Evolutionary conservation across 1,140 invertebrate species (phyloP).

Genomic region (Drosophila santomea): DNA sequence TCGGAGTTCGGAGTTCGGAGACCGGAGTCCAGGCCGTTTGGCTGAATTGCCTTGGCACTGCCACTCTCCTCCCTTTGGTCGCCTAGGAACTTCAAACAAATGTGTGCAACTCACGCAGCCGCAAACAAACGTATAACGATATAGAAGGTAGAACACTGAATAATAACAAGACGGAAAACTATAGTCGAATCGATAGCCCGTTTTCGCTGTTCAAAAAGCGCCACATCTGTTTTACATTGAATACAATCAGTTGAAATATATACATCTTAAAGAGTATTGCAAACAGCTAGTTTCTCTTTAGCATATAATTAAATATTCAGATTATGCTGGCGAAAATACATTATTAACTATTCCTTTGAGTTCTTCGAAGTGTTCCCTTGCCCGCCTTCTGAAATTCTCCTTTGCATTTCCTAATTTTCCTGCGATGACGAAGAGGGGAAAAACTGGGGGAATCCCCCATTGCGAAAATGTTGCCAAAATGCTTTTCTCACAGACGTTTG

Average conservation of each 20-base stretch:
- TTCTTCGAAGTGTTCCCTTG: conserved; percentile 1
- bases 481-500: conserved; percentile 19
- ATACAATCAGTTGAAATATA: too few relatives aligned
- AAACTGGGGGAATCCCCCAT: not conserved
- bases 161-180: too few relatives aligned
- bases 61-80: conserved; percentile 25
- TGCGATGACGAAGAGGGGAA: not conserved
- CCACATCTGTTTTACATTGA: too few relatives aligned
- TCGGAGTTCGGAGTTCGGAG: conserved; percentile 1
- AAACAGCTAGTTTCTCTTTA: too few relatives aligned
- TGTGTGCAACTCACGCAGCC: conserved; percentile 65
- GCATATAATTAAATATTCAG: not conserved
- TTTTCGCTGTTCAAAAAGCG: too few relatives aligned
- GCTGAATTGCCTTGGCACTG: conserved; percentile 68
- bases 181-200: too few relatives aligned
- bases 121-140: conserved; percentile 14
- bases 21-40: conserved; percentile 30
- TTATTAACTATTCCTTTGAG: conserved; percentile 27
- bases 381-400: not conserved
- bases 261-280: too few relatives aligned
- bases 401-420: conserved; percentile 21
- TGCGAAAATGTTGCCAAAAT: conserved; percentile 26
- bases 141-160: conserved; percentile 1
- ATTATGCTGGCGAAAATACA: conserved; percentile 11
- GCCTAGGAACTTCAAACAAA: conserved; percentile 62